Conservation (phyloP, 2,888 invertebrate genomes). For the Catotricha subobsoleta region DNA sequence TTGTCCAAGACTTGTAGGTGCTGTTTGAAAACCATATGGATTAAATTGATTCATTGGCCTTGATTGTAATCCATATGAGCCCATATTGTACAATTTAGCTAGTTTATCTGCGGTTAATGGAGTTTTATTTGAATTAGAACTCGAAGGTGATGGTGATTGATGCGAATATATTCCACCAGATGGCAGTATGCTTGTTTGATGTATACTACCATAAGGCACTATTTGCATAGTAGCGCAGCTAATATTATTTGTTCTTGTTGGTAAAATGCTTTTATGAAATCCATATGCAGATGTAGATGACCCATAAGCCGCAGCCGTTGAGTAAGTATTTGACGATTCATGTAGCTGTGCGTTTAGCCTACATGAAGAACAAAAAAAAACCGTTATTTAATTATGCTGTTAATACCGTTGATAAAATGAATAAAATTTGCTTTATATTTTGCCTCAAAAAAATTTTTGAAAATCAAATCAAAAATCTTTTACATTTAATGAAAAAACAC, state of each 20-base stretch:
- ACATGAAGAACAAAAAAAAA: background rate
- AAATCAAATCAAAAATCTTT: too few relatives aligned
- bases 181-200: too few relatives aligned
- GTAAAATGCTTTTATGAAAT: background rate
- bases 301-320: slow-evolving; percentile 19
- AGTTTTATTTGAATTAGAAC: slow-evolving; percentile 14
- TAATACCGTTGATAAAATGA: background rate
- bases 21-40: background rate
- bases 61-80: slow-evolving; percentile 11
- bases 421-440: background rate
- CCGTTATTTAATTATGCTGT: background rate
- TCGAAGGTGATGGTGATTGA: slow-evolving; percentile 14
- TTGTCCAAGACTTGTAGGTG: background rate
- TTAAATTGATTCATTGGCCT: background rate
- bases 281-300: background rate
- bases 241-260: slow-evolving; percentile 10
- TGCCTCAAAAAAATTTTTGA: background rate
- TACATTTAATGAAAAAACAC: slow-evolving; percentile 9
- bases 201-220: slow-evolving; percentile 10
- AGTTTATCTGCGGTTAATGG: slow-evolving; percentile 24
- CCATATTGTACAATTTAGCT: slow-evolving; percentile 25
- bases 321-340: too few relatives aligned
- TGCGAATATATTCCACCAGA: too few relatives aligned
- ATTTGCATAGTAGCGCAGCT: slow-evolving; percentile 18
- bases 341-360: slow-evolving; percentile 11